Conservation (phyloP, 2,113 vertebrate species). For the Cheilinus undulatus region DNA sequence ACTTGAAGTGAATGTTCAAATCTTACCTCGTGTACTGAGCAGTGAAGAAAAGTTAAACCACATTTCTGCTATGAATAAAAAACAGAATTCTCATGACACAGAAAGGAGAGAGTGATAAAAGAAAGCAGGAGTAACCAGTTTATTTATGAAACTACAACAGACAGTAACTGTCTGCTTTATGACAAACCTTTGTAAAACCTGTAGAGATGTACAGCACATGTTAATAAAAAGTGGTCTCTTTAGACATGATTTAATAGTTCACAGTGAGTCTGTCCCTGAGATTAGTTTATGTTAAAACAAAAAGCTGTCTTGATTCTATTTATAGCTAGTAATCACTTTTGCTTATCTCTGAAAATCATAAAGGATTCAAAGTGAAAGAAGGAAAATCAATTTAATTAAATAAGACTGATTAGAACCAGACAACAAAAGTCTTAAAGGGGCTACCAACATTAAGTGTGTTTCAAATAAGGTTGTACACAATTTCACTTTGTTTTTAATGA, state of each 20-base stretch:
- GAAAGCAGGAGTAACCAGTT: constrained; percentile 24
- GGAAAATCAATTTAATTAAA: background rate
- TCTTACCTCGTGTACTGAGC: too few species aligned
- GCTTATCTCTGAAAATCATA: too few species aligned
- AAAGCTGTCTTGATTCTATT: background rate
- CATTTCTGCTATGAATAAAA: background rate
- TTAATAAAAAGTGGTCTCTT: constrained; percentile 25
- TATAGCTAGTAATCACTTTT: too few species aligned
- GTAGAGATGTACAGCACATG: constrained; percentile 7
- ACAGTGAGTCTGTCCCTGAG: constrained; percentile 68
- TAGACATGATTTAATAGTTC: background rate
- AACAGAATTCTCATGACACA: background rate
- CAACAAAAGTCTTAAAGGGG: too few species aligned
- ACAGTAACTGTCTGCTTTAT: constrained; percentile 4
- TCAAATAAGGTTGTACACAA: too few species aligned
- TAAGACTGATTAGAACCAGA: background rate
- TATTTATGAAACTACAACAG: constrained; percentile 29
- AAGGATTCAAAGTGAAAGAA: too few species aligned
- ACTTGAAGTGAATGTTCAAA: too few species aligned
- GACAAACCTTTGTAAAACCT: constrained; percentile 7
- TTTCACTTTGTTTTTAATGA: too few species aligned
- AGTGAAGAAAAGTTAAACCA: too few species aligned
- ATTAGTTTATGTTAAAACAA: constrained; percentile 53
- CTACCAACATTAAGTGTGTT: too few species aligned
- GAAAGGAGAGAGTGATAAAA: background rate